phyloP scores from a whole-genome alignment of 2,888 invertebrate species.

The Gastracanthus pulcherrimus region DNA sequence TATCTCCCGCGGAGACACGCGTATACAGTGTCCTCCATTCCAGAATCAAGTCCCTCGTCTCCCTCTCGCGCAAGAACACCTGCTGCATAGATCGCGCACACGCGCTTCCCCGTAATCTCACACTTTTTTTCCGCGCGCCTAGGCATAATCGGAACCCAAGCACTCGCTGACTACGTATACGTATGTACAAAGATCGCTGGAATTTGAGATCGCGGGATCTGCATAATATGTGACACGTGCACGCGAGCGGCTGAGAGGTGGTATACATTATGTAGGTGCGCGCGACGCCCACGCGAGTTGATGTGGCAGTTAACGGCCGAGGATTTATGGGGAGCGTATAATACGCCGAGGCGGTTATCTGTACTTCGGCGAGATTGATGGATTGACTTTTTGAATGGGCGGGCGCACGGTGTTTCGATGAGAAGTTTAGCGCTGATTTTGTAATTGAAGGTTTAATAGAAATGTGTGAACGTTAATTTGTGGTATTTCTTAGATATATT shows the following conservation, averaged over 20 bases:
- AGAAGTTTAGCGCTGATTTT: not conserved
- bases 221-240: conserved; percentile 47
- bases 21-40: conserved; percentile 5
- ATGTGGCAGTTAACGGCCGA: not conserved
- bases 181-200: conserved; percentile 4
- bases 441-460: no score
- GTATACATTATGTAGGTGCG: not conserved
- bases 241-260: not conserved
- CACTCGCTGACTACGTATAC: not conserved
- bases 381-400: no score
- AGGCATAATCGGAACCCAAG: conserved; percentile 34
- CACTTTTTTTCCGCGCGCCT: conserved; percentile 19
- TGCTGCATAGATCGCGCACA: not conserved
- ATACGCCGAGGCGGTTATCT: not conserved
- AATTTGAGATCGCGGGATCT: conserved; percentile 45
- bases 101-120: conserved; percentile 4
- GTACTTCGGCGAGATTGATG: not conserved
- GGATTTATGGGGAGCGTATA: not conserved
- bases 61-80: conserved; percentile 8
- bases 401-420: no score
- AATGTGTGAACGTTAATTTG: no score
- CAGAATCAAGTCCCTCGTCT: not conserved
- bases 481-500: no score
- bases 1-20: conserved; percentile 1
- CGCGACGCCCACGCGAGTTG: not conserved